phyloP scores from a whole-genome alignment of 2,888 invertebrate genomes.

The Lasioglossum calceatum region DNA sequence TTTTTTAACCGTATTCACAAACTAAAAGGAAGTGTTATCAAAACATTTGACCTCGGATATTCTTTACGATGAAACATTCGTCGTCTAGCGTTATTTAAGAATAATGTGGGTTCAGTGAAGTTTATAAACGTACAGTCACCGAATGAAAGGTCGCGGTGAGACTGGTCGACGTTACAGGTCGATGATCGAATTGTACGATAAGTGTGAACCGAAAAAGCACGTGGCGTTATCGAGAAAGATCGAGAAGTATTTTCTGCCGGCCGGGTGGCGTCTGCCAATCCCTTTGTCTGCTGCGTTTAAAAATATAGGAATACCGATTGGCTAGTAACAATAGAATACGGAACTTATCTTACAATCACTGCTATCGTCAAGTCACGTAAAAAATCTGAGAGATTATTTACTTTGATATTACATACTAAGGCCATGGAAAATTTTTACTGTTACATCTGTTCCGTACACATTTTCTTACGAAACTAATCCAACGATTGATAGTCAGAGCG shows the following conservation, averaged over 20 bases:
- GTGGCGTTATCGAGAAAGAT: conserved; percentile 46
- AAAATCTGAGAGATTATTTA: background rate
- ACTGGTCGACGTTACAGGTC: conserved; percentile 17
- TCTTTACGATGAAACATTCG: background rate
- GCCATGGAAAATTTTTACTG: background rate
- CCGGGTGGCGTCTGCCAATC: background rate
- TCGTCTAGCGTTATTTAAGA: background rate
- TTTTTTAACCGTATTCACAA: background rate
- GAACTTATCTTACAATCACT: background rate
- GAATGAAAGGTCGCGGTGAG: background rate
- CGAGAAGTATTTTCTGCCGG: conserved; percentile 36
- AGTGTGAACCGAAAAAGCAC: conserved; percentile 38
- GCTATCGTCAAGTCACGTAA: background rate
- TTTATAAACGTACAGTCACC: background rate
- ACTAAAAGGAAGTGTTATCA: background rate
- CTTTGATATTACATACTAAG: background rate
- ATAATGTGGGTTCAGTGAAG: background rate
- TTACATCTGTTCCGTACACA: background rate
- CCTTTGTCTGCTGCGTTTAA: background rate
- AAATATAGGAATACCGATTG: background rate
- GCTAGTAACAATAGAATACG: background rate
- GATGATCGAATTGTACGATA: conserved; percentile 24
- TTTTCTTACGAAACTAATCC: background rate
- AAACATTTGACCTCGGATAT: background rate
- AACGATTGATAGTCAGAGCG: background rate